Percentiles rank a stretch among this genome's conserved stretches.
Conservation (phyloP, 2,113 vertebrate genomes). For the Antechinus flavipes region DNA sequence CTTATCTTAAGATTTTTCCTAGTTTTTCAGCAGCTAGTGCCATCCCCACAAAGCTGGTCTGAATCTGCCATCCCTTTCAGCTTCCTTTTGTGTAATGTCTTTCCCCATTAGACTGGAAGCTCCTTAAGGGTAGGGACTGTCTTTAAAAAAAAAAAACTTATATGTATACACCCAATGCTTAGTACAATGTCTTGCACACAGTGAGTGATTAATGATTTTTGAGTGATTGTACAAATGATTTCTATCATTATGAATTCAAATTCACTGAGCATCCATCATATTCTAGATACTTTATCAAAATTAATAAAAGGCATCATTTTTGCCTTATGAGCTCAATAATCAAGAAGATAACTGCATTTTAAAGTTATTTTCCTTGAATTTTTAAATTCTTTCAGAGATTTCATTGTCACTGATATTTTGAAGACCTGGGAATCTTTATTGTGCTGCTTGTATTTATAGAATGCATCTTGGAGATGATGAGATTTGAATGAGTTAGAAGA, state of each 20-base stretch:
- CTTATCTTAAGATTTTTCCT: too few species aligned
- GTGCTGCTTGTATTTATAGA: neutral
- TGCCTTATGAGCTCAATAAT: neutral
- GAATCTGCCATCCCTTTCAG: neutral
- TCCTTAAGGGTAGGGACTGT: neutral
- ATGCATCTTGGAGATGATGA: neutral
- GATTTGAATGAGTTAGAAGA: neutral
- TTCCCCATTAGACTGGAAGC: neutral
- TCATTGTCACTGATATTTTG: neutral
- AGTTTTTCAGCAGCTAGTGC: too few species aligned
- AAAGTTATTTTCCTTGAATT: neutral
- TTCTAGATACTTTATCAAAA: constrained; percentile 19
- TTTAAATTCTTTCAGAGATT: neutral
- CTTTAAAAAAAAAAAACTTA: neutral
- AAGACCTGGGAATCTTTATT: neutral
- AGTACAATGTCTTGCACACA: neutral
- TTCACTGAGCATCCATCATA: neutral
- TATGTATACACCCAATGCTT: neutral
- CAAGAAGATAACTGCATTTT: neutral
- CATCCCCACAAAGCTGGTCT: too few species aligned
- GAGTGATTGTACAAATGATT: neutral
- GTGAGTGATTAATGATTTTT: neutral
- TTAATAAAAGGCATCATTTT: constrained; percentile 27
- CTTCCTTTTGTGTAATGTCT: neutral
- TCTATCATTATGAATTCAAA: neutral